A percentile compares a stretch with the other conserved stretches of the same genome.
Conservation (phyloP, 2,888 invertebrate species). For the Heliconius erato region DNA sequence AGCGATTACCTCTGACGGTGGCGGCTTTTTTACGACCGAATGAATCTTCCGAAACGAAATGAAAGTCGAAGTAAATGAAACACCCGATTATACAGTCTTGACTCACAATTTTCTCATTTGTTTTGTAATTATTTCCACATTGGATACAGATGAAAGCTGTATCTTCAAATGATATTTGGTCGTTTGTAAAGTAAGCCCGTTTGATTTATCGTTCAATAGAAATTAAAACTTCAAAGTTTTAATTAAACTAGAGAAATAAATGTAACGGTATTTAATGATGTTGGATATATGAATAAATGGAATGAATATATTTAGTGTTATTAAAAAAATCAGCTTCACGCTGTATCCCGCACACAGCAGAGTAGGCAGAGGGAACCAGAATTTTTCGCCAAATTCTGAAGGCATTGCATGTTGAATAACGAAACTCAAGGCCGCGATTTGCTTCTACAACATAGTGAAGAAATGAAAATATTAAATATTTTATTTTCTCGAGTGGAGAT, state of each 20-base stretch:
- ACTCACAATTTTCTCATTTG: conserved; percentile 28
- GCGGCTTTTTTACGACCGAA: conserved; percentile 44
- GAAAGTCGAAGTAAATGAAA: conserved; percentile 41
- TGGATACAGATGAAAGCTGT: conserved; percentile 18
- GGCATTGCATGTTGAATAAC: no score
- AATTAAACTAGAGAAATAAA: conserved; percentile 33
- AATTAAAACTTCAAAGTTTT: conserved; percentile 29
- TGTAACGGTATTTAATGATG: neutral
- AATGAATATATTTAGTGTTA: neutral
- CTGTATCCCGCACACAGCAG: no score
- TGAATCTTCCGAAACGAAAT: conserved; percentile 42
- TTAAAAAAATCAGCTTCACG: no score
- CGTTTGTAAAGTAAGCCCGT: conserved; percentile 6
- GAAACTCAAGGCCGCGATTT: no score
- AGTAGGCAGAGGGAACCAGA: no score
- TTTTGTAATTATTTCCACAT: conserved; percentile 21
- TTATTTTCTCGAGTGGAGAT: no score
- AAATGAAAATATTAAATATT: no score
- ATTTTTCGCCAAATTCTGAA: no score
- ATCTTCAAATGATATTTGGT: conserved; percentile 7
- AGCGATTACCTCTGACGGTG: conserved; percentile 37
- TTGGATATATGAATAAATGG: neutral
- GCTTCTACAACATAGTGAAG: no score
- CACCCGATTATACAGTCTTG: conserved; percentile 30
- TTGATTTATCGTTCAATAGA: neutral